These are phyloP conservation scores for Emys orbicularis DNA, from an alignment of 2,797 vertebrate genomes.

Conservation along the genomic window DNA sequence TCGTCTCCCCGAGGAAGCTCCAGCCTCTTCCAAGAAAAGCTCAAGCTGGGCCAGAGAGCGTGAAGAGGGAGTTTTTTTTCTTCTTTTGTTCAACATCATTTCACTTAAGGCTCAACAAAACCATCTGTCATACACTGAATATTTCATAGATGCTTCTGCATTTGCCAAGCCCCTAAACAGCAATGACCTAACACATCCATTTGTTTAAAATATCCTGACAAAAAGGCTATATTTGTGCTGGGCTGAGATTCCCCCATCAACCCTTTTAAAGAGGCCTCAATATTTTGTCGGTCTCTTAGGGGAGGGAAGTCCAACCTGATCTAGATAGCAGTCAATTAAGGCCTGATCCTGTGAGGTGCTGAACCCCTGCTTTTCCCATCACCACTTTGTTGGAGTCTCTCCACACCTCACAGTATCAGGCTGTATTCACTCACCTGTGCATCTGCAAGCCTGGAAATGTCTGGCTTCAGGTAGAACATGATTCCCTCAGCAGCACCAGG, in stretches of 20 bases:
- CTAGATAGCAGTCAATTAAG: background rate
- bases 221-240: background rate
- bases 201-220: background rate
- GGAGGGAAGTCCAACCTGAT: background rate
- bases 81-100: conserved; percentile 34
- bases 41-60: conserved; percentile 20
- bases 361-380: fast-evolving
- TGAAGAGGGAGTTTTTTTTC: background rate
- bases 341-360: background rate
- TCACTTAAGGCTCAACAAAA: conserved; percentile 38
- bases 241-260: background rate
- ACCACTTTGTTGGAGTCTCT: background rate
- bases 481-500: conserved; percentile 90
- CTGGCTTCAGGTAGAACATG: conserved; percentile 87
- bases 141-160: conserved; percentile 15
- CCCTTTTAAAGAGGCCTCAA: background rate
- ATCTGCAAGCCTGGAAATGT: conserved; percentile 81
- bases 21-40: background rate
- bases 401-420: background rate
- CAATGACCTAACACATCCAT: background rate
- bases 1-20: background rate
- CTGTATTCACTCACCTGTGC: conserved; percentile 81
- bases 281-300: fast-evolving
- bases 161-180: background rate
- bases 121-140: conserved; percentile 41